phyloP scores from a whole-genome alignment of 2,888 invertebrate species.

The Anoplius nigerrimus region DNA sequence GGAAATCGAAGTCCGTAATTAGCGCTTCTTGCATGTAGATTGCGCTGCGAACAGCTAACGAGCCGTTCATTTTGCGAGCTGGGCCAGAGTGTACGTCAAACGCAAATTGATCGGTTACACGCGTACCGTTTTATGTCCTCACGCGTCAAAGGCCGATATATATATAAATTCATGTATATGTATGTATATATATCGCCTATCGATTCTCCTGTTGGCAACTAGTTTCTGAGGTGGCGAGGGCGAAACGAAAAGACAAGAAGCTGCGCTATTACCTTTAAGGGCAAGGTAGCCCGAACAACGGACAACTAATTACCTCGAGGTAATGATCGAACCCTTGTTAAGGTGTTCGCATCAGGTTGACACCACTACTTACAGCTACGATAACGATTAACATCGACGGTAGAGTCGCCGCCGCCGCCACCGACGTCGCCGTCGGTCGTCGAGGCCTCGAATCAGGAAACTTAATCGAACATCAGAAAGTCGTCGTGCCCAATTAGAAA shows the following conservation, averaged over 20 bases:
- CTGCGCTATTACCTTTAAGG: slow-evolving; percentile 36
- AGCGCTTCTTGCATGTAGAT: too few relatives aligned
- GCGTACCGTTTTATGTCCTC: too few relatives aligned
- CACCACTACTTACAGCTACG: slow-evolving; percentile 31
- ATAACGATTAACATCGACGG: slow-evolving; percentile 37
- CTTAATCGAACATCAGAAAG: too few relatives aligned
- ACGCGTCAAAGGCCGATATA: too few relatives aligned
- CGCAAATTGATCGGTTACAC: too few relatives aligned
- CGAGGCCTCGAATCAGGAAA: slow-evolving; percentile 5
- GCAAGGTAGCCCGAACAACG: slow-evolving; percentile 33
- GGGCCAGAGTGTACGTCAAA: too few relatives aligned
- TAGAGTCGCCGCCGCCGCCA: too few relatives aligned
- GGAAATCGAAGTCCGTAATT: too few relatives aligned
- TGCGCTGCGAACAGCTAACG: too few relatives aligned
- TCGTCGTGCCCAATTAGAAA: too few relatives aligned
- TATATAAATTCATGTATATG: too few relatives aligned
- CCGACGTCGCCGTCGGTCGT: neutral
- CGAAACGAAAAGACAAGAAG: slow-evolving; percentile 31
- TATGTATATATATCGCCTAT: neutral
- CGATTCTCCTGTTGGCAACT: slow-evolving; percentile 2
- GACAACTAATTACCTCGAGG: slow-evolving; percentile 46
- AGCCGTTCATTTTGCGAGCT: too few relatives aligned
- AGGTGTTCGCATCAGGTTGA: slow-evolving; percentile 44
- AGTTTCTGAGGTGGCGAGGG: slow-evolving; percentile 21
- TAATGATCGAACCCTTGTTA: slow-evolving; percentile 49